Base-by-base conservation (phyloP, 2,888 invertebrate genomes). In the Hirtodrosophila cameraria region DNA sequence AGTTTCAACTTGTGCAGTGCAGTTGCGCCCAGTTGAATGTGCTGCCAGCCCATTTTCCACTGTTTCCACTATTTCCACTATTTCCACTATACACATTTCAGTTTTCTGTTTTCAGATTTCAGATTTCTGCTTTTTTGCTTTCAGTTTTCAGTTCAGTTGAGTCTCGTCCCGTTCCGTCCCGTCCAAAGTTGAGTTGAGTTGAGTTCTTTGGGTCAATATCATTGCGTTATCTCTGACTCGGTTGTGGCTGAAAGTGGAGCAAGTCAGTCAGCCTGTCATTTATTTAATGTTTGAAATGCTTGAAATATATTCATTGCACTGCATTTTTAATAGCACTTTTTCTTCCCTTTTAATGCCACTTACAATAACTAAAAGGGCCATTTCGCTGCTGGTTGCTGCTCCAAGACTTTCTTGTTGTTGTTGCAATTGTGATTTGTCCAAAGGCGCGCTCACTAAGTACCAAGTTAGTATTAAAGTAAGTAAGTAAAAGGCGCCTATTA, bases 191-290 rank as follows among this genome's bases (percentile, higher is more conserved):
- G 46, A 42, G 58, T 28, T 49, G 54, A 55, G 63, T 35, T 58
- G 52, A 48, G 60, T 65, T 80, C 83, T 83, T 71, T 81, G 77
- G 83, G 83, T 81, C 80, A 81, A 81, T 83, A 83, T 83, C 81
- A 53, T 64, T 38, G 83, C 75, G 72, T 83, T 81, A 81, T 81
- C 83, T 77, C 53, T 53, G 48, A 23, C 50, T 43, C 31, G 25
- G 25, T 45, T 38, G 30, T 33, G 15, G 23, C 55, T 35, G 54
- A 61, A 70, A 61, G 62, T 66, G 48, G 66, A 69, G 55, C 75
- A 71, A 70, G 67, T 70, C 75, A 70, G 75, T 64, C 79, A 76
- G 77, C 58, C 83, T 83, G 80, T 75, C 80, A 81, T 81, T 81
- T 80, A 77, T 80, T 75, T 80, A 72, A 80, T 79, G 81, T 38